Base-by-base conservation (phyloP, 2,113 vertebrate genomes). In the Actenoides hombroni region DNA sequence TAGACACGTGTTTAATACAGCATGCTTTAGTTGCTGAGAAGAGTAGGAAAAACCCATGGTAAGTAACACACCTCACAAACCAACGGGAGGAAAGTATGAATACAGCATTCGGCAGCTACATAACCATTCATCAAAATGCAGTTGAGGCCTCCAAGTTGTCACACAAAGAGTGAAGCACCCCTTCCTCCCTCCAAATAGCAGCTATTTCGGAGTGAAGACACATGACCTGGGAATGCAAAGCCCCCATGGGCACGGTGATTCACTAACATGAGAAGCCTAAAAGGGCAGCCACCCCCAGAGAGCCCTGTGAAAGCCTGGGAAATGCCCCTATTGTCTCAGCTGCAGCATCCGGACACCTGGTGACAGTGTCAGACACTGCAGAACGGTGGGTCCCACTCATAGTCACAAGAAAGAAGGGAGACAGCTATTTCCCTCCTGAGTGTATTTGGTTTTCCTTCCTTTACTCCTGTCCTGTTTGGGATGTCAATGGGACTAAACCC, bases 1-100 rank as follows among this genome's bases (percentile, higher is more conserved):
- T 48, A 92, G 90, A 28, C 53, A 93, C 10, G 5, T 42, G 14
- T 94, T 95, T 96, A 94, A 93, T 86, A 75, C 54, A 79, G 83
- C n/a, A 28, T 5, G 12, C 81, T 60, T 31, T 42, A 80, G 81
- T 68, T 86, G 46, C 82, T 88, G 65, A 49, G 91, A 94, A 64
- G 73, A 59, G 65, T 78, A 83, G 42, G 86, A 94, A 80, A 63
- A 70, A 39, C 51, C 35, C 57, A 1, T 3, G 20, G 13, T 74
- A 44, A 70, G 78, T 61, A 40, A 46, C 6, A 6, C 35, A 65
- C 23, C 16, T 13, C 60, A 71, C 26, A 59, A 84, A 35, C 4
- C 0, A 4, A 35, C 8, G 23, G 28, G 75, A 83, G 39, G 26
- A 68, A 75, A n/a, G 80, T 18, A 69, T 0, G 5, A 86, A 10